Conservation (phyloP, 1,140 invertebrate species). For the roundworm (Caenorhabditis elegans) region DNA sequence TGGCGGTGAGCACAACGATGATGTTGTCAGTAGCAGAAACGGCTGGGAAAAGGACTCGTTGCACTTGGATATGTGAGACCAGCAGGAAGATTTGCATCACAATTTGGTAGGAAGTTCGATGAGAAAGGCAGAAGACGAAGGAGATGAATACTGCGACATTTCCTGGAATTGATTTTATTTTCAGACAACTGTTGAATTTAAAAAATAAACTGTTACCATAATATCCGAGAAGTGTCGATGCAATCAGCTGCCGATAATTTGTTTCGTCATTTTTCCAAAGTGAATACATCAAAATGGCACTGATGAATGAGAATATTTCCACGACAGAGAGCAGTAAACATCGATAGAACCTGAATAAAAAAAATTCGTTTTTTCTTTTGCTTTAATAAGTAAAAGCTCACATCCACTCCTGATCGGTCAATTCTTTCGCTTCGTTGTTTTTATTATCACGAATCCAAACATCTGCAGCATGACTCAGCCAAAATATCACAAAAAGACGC, state of each 20-base stretch:
- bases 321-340: slow-evolving; percentile 52
- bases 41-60: slow-evolving; percentile 39
- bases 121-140: slow-evolving; percentile 61
- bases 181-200: too few relatives aligned
- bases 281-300: slow-evolving; percentile 14
- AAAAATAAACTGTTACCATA: slow-evolving; percentile 52
- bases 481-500: slow-evolving; percentile 58
- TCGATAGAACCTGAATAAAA: slow-evolving; percentile 58
- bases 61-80: slow-evolving; percentile 64
- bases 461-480: slow-evolving; percentile 61
- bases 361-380: too few relatives aligned
- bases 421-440: background rate
- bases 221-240: slow-evolving; percentile 52
- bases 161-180: too few relatives aligned
- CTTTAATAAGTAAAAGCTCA: too few relatives aligned
- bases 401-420: slow-evolving; percentile 63
- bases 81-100: slow-evolving; percentile 58
- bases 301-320: slow-evolving; percentile 51
- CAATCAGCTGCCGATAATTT: background rate
- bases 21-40: background rate
- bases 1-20: background rate
- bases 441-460: slow-evolving; percentile 55
- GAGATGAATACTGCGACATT: slow-evolving; percentile 61
- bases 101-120: slow-evolving; percentile 52
- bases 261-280: background rate